Evolutionary conservation across 2,888 invertebrate species (phyloP).

Genomic region (Xanthia icteritia): DNA sequence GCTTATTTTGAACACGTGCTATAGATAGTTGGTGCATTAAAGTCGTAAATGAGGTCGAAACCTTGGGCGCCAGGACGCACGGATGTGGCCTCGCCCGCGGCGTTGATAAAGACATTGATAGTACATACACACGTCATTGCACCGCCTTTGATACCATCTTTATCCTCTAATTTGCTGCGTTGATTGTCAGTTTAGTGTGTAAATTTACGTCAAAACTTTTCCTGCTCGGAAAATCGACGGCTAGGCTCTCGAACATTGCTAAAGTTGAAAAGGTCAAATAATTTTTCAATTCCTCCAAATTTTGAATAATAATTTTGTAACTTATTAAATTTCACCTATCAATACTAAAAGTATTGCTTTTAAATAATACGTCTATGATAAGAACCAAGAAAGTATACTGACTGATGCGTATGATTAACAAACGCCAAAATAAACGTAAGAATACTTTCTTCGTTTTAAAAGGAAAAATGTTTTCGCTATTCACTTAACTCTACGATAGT

Average conservation of each 20-base stretch:
- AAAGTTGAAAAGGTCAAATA: conserved; percentile 3
- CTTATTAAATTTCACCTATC: neutral
- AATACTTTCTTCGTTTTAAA: conserved; percentile 1
- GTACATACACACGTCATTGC: conserved; percentile 26
- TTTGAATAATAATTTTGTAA: neutral
- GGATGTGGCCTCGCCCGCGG: conserved; percentile 53
- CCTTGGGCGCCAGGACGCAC: conserved; percentile 58
- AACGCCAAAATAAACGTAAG: conserved; percentile 17
- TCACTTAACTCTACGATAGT: neutral
- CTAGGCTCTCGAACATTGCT: neutral
- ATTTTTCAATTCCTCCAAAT: neutral
- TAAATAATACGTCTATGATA: neutral
- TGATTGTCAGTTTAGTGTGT: conserved; percentile 24
- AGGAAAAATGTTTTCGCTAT: neutral
- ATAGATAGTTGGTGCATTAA: conserved; percentile 51
- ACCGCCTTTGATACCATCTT: conserved; percentile 37
- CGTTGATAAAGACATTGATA: conserved; percentile 62
- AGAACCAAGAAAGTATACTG: conserved; percentile 4
- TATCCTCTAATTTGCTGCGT: conserved; percentile 48
- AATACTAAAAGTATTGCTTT: conserved; percentile 8
- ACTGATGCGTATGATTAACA: neutral
- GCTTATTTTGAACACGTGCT: conserved; percentile 53
- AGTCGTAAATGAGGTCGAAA: conserved; percentile 45
- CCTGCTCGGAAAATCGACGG: conserved; percentile 9
- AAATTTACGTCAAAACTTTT: conserved; percentile 23